Percentiles rank a stretch among this genome's conserved stretches.
Evolutionary conservation across 2,888 invertebrate genomes (phyloP).

Genomic region (Lithophane semibrunnea): DNA sequence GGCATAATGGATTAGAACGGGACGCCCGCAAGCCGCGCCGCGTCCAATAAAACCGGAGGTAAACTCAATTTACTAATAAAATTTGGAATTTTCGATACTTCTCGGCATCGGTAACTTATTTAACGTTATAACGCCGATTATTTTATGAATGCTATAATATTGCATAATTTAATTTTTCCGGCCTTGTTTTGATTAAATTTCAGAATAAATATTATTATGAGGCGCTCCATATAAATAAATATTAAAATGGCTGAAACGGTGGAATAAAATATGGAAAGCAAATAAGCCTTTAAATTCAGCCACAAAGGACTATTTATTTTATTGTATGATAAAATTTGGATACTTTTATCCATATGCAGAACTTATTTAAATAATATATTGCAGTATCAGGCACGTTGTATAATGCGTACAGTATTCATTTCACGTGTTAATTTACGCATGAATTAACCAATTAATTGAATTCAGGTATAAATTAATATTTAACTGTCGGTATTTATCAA

Average conservation of each 20-base stretch:
- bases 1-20: conserved; percentile 58
- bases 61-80: conserved; percentile 63
- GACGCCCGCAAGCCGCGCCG: conserved; percentile 42
- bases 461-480: conserved; percentile 30
- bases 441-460: conserved; percentile 33
- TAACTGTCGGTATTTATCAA: background rate
- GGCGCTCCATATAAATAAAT: conserved; percentile 1
- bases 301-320: conserved; percentile 27
- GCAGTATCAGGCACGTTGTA: conserved; percentile 5
- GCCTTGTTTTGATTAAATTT: conserved; percentile 28
- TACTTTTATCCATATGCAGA: conserved; percentile 14
- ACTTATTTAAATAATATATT: conserved; percentile 34
- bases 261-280: conserved; percentile 13
- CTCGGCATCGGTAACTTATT: conserved; percentile 46
- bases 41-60: conserved; percentile 48
- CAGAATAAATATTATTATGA: conserved; percentile 15
- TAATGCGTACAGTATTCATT: conserved; percentile 25
- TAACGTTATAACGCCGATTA: conserved; percentile 39
- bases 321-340: conserved; percentile 8
- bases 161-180: conserved; percentile 21
- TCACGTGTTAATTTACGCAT: conserved; percentile 43
- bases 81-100: conserved; percentile 56
- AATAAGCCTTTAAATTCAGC: conserved; percentile 29
- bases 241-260: background rate
- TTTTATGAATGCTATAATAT: conserved; percentile 34